These are phyloP conservation scores for Murina feae DNA, from an alignment of 2,113 vertebrate species.

Conservation along the genomic window DNA sequence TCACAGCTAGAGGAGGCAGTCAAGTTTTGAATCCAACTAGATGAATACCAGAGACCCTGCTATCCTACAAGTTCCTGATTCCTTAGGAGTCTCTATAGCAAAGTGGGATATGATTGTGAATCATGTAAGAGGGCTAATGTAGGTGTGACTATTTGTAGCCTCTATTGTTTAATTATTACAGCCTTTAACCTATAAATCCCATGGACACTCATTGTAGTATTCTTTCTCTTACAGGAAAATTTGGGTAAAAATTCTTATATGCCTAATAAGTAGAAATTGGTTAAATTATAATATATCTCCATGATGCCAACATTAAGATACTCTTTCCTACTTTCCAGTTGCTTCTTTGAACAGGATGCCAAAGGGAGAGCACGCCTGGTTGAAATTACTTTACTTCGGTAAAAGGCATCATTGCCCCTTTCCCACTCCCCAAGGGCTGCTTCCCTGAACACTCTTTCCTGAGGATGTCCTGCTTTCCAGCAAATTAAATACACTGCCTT, in stretches of 20 bases:
- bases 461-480: background rate
- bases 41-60: background rate
- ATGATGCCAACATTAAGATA: background rate
- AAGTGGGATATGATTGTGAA: background rate
- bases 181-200: background rate
- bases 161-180: background rate
- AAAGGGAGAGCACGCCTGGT: background rate
- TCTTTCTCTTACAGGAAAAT: background rate
- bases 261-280: background rate
- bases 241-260: background rate
- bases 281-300: background rate
- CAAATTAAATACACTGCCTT: background rate
- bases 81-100: background rate
- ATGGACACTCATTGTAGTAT: background rate
- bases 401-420: background rate
- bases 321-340: background rate
- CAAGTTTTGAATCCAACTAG: background rate
- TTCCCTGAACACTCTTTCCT: background rate
- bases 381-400: background rate
- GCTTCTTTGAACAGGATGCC: background rate
- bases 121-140: background rate
- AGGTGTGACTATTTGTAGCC: background rate
- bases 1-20: background rate
- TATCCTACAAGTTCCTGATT: background rate
- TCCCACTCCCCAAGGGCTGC: background rate